A percentile compares a stretch with the other conserved stretches of the same genome.
Evolutionary conservation across 1,140 invertebrate genomes (phyloP).

Genomic region (Mya arenaria): DNA sequence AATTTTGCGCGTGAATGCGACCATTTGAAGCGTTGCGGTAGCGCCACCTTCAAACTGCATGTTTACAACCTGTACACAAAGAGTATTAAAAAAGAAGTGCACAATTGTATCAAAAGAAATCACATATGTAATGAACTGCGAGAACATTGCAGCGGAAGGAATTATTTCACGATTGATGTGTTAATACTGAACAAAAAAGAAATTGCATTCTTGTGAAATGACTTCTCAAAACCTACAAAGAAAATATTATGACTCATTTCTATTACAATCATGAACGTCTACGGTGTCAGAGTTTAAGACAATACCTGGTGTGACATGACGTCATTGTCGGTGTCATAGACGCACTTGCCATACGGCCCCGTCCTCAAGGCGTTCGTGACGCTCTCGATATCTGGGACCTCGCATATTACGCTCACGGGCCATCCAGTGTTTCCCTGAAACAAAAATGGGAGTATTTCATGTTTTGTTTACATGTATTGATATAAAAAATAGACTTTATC

Average conservation of each 20-base stretch:
- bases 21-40: conserved; percentile 81
- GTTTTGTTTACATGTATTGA: too few species aligned
- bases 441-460: too few species aligned
- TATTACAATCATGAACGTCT: too few species aligned
- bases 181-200: too few species aligned
- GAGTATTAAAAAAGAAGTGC: too few species aligned
- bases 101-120: too few species aligned
- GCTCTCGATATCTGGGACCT: conserved; percentile 79
- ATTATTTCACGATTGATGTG: not conserved
- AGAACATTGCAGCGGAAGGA: not conserved
- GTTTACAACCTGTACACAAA: conserved; percentile 79
- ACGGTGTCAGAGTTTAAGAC: too few species aligned
- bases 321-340: conserved; percentile 82
- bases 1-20: conserved; percentile 81
- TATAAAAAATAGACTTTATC: too few species aligned
- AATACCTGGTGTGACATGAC: conserved; percentile 81
- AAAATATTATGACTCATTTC: too few species aligned
- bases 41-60: conserved; percentile 82
- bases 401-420: conserved; percentile 77
- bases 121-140: too few species aligned
- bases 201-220: too few species aligned
- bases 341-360: conserved; percentile 81
- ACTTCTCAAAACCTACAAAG: too few species aligned
- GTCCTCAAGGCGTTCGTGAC: conserved; percentile 76
- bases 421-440: conserved; percentile 71